phyloP scores from a whole-genome alignment of 2,797 vertebrate species.

The Melanotaenia trifasciata region DNA sequence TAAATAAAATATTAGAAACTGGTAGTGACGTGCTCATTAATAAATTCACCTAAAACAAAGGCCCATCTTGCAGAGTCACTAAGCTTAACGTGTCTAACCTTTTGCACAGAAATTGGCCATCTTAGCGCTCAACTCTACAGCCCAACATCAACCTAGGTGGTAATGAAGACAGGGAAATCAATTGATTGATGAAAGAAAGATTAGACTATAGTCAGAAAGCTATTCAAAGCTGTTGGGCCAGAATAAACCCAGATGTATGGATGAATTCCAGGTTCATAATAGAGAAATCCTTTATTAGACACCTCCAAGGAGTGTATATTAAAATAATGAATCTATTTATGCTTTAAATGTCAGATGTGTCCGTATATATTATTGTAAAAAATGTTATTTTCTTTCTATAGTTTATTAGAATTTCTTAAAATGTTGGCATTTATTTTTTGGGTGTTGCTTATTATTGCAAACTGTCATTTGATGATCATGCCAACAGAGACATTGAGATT shows the following conservation, averaged over 20 bases:
- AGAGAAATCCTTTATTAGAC: constrained; percentile 75
- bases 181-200: constrained; percentile 84
- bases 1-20: constrained; percentile 22
- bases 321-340: constrained; percentile 73
- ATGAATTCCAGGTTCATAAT: constrained; percentile 68
- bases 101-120: constrained; percentile 62
- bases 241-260: constrained; percentile 75
- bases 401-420: constrained; percentile 45
- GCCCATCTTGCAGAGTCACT: constrained; percentile 45
- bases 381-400: constrained; percentile 3
- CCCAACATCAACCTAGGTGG: constrained; percentile 59
- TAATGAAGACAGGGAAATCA: constrained; percentile 83
- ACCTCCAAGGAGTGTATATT: constrained; percentile 66
- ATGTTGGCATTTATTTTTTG: constrained; percentile 22
- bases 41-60: constrained; percentile 54
- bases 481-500: constrained; percentile 48
- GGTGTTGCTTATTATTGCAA: background rate
- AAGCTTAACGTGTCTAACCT: constrained; percentile 79
- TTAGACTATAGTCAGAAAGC: constrained; percentile 80
- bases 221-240: constrained; percentile 76
- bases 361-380: background rate
- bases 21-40: constrained; percentile 64
- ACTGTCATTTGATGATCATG: constrained; percentile 50
- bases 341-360: constrained; percentile 28
- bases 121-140: constrained; percentile 60